Conservation (phyloP, 2,888 invertebrate genomes). For the Drosophila subsilvestris region DNA sequence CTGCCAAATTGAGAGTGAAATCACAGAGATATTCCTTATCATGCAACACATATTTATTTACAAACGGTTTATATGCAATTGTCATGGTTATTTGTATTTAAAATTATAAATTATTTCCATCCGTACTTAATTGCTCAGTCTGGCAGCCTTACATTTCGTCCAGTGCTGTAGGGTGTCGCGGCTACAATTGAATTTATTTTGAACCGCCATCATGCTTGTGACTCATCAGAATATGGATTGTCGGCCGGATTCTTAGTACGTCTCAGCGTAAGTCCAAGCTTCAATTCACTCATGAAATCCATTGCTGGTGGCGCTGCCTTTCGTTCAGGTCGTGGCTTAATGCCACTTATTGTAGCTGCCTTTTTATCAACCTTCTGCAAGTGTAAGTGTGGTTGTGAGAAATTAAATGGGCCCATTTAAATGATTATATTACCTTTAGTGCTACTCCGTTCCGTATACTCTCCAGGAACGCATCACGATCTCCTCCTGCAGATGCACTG, state of each 20-base stretch:
- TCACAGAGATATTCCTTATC: slow-evolving; percentile 10
- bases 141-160: slow-evolving; percentile 22
- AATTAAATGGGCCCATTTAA: neutral
- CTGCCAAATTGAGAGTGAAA: neutral
- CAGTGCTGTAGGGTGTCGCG: slow-evolving; percentile 20
- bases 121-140: slow-evolving; percentile 11
- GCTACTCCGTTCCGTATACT: slow-evolving; percentile 75
- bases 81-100: slow-evolving; percentile 40
- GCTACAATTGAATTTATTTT: slow-evolving; percentile 18
- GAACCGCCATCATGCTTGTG: slow-evolving; percentile 58
- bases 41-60: slow-evolving; percentile 33
- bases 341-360: slow-evolving; percentile 75
- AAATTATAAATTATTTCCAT: slow-evolving; percentile 5
- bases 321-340: slow-evolving; percentile 66
- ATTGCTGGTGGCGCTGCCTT: slow-evolving; percentile 62
- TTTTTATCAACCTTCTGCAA: slow-evolving; percentile 77
- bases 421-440: slow-evolving; percentile 65
- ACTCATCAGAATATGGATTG: slow-evolving; percentile 74
- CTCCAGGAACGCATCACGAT: slow-evolving; percentile 72
- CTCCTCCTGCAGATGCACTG: slow-evolving; percentile 23
- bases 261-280: slow-evolving; percentile 71
- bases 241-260: slow-evolving; percentile 67
- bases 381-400: neutral
- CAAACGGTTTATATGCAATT: slow-evolving; percentile 20
- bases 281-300: slow-evolving; percentile 74